These are phyloP conservation scores for Enteromius mattozi DNA, from an alignment of 2,797 vertebrate genomes.

Conservation along the genomic window DNA sequence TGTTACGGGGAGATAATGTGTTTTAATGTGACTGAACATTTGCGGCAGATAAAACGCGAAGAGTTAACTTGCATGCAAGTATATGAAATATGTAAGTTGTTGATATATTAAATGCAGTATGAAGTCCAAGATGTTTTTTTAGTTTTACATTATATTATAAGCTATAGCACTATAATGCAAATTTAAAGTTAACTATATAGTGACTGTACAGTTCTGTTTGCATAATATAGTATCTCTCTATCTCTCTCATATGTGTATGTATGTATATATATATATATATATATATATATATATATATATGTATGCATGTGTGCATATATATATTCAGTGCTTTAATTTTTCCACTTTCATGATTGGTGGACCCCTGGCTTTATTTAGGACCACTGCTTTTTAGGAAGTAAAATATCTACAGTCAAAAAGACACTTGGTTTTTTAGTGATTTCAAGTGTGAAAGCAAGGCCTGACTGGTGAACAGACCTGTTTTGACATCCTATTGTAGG, in stretches of 20 bases:
- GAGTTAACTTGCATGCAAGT: not conserved
- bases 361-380: not conserved
- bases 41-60: not conserved
- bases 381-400: not conserved
- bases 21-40: not conserved
- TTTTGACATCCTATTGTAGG: not conserved
- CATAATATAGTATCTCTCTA: not conserved
- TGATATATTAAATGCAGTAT: not conserved
- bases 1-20: not conserved
- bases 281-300: not conserved
- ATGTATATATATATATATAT: not conserved
- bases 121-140: not conserved
- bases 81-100: not conserved
- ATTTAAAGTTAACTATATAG: not conserved
- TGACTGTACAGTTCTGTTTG: not conserved
- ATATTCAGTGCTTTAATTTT: not conserved
- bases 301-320: not conserved
- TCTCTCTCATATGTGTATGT: not conserved
- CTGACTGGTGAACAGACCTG: not conserved
- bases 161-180: not conserved
- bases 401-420: not conserved
- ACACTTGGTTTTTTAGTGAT: not conserved
- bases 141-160: not conserved
- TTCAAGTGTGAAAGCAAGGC: not conserved
- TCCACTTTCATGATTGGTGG: not conserved